Percentiles rank a stretch among this genome's conserved stretches.
Conservation (phyloP, 30 jellyfish, hydroid and myxozoan genomes). For the Clytia hemisphaerica region DNA sequence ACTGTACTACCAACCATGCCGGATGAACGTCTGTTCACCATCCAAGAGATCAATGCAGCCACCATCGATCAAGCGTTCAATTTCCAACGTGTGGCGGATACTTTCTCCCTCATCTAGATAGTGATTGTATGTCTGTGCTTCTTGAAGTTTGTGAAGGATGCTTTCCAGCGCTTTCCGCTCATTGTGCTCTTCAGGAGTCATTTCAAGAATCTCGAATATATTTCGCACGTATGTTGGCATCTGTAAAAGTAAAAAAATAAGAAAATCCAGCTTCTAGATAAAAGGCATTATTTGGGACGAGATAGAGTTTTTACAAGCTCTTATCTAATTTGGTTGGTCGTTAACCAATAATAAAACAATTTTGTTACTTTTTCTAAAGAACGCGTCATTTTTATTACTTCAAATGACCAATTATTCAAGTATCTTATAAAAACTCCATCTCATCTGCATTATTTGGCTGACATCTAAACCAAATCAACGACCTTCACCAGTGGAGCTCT, state of each 20-base stretch:
- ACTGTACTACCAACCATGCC: slow-evolving; percentile 81
- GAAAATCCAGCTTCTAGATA: no score
- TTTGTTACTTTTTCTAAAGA: no score
- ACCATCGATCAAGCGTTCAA: slow-evolving; percentile 80
- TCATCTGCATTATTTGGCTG: no score
- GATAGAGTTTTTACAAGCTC: no score
- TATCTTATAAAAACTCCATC: no score
- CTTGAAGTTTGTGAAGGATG: slow-evolving; percentile 62
- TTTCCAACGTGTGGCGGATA: slow-evolving; percentile 79
- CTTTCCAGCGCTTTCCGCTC: slow-evolving; percentile 46
- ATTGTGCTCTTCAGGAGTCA: slow-evolving; percentile 66
- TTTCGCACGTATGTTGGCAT: slow-evolving; percentile 66
- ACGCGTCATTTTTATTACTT: no score
- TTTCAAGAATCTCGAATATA: slow-evolving; percentile 47
- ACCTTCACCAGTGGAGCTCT: no score
- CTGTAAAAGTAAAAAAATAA: slow-evolving; percentile 25
- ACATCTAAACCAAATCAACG: no score
- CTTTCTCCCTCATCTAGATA: slow-evolving; percentile 82
- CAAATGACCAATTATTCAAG: no score
- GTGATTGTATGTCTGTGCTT: slow-evolving; percentile 63
- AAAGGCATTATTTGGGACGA: no score
- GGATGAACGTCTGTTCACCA: slow-evolving; percentile 68
- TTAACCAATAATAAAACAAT: no score
- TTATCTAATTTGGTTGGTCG: no score
- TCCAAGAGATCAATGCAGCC: slow-evolving; percentile 81